Evolutionary conservation across 1,140 invertebrate species (phyloP).

Genomic region (Polypedilum vanderplanki): DNA sequence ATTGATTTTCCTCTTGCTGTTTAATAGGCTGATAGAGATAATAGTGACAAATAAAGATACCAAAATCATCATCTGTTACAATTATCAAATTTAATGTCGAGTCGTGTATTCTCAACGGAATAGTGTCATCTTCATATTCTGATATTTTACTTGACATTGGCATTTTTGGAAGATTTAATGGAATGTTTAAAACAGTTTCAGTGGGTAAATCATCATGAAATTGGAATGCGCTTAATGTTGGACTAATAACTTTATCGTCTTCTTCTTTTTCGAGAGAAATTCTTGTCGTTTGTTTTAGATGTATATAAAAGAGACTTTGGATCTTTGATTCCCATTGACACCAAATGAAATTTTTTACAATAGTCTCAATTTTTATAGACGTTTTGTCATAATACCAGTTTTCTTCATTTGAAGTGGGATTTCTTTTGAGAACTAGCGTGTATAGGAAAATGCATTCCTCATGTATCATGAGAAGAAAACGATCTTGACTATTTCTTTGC

Average conservation of each 20-base stretch:
- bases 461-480: constrained; percentile 68
- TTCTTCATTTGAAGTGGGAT: too few relatives aligned
- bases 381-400: constrained; percentile 48
- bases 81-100: constrained; percentile 73
- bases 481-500: constrained; percentile 55
- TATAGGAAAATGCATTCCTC: constrained; percentile 57
- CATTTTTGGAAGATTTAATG: constrained; percentile 67
- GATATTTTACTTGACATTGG: constrained; percentile 48
- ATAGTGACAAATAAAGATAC: constrained; percentile 76
- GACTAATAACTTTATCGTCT: constrained; percentile 49
- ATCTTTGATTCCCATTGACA: constrained; percentile 69
- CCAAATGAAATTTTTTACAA: constrained; percentile 70
- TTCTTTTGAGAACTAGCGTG: constrained; percentile 40
- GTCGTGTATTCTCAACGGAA: constrained; percentile 69
- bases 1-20: constrained; percentile 50
- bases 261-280: constrained; percentile 58
- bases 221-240: constrained; percentile 71
- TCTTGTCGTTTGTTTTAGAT: constrained; percentile 58
- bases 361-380: constrained; percentile 51
- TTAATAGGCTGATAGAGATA: constrained; percentile 70
- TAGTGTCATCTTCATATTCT: constrained; percentile 69
- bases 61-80: constrained; percentile 58
- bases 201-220: constrained; percentile 76
- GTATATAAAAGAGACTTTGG: constrained; percentile 69
- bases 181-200: constrained; percentile 79